Conservation (phyloP, 2,113 vertebrate species). For the Nothoprocta pentlandii region DNA sequence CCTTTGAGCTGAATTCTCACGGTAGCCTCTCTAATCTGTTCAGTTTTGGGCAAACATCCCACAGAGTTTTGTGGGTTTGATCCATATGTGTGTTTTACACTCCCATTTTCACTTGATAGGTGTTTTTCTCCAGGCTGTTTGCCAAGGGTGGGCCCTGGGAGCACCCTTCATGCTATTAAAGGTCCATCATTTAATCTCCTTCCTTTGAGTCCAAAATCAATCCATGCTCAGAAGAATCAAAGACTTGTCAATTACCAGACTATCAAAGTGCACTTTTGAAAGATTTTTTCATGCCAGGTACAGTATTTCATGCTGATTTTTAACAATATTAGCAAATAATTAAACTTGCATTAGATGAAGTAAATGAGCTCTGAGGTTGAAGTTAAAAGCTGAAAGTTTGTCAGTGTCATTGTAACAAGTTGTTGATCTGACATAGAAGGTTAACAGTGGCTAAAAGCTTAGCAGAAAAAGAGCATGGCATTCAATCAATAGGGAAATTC, state of each 20-base stretch:
- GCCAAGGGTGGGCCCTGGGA: background rate
- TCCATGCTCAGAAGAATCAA: background rate
- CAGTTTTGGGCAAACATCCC: background rate
- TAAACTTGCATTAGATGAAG: conserved; percentile 15
- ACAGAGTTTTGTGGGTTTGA: fast-evolving
- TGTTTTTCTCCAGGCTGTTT: background rate
- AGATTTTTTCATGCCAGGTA: background rate
- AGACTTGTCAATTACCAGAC: background rate
- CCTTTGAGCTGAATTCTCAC: background rate
- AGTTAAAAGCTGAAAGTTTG: conserved; percentile 50
- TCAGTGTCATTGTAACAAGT: conserved; percentile 43
- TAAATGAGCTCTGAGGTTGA: background rate
- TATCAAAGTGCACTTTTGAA: background rate
- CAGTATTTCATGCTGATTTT: background rate
- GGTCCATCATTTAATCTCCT: background rate
- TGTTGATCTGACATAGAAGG: conserved; percentile 14
- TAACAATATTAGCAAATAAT: conserved; percentile 24
- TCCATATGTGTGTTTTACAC: fast-evolving
- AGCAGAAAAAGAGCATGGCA: background rate
- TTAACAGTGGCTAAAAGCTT: conserved; percentile 40
- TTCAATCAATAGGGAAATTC: conserved; percentile 11
- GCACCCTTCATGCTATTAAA: background rate
- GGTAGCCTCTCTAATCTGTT: background rate
- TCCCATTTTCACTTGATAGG: background rate
- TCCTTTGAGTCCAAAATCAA: background rate